Evolutionary conservation across 2,888 invertebrate genomes (phyloP).

Genomic region (Sarcophaga variegata): DNA sequence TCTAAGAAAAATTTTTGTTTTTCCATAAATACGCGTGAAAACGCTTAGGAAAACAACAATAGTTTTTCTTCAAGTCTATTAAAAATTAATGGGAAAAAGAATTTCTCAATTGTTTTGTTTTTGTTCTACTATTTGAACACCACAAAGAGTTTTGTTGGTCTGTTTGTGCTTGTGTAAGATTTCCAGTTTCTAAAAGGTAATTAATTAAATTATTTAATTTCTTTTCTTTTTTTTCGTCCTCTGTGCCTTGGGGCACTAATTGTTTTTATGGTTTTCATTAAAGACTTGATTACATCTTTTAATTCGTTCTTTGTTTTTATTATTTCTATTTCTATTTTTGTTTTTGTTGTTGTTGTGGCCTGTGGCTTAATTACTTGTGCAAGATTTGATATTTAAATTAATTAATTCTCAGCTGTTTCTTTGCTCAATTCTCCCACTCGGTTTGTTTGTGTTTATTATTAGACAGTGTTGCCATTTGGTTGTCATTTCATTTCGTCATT

Average conservation of each 20-base stretch:
- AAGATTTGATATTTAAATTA: constrained; percentile 25
- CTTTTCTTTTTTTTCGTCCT: background rate
- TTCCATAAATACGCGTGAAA: background rate
- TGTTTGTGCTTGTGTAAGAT: constrained; percentile 2
- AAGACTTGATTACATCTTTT: background rate
- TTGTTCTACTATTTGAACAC: background rate
- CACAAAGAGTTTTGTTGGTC: too few relatives aligned
- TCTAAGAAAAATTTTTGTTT: constrained; percentile 1
- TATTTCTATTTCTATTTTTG: background rate
- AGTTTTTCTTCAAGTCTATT: background rate
- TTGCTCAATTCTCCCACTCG: background rate
- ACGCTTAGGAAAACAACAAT: constrained; percentile 1
- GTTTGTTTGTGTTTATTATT: background rate
- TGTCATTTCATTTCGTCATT: background rate
- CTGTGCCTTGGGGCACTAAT: constrained; percentile 3
- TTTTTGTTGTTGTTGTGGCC: background rate
- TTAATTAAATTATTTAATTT: constrained; percentile 30
- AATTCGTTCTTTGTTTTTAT: constrained; percentile 26
- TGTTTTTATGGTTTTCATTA: background rate
- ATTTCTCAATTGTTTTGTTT: background rate
- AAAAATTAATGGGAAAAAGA: background rate
- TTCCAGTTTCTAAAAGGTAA: constrained; percentile 44
- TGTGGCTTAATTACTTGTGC: constrained; percentile 41
- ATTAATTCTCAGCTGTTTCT: constrained; percentile 34
- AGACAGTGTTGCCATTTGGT: background rate